A percentile compares a stretch with the other conserved stretches of the same genome.
Conservation (phyloP, 2,113 vertebrate genomes). For the Genyomyrus donnyi region DNA sequence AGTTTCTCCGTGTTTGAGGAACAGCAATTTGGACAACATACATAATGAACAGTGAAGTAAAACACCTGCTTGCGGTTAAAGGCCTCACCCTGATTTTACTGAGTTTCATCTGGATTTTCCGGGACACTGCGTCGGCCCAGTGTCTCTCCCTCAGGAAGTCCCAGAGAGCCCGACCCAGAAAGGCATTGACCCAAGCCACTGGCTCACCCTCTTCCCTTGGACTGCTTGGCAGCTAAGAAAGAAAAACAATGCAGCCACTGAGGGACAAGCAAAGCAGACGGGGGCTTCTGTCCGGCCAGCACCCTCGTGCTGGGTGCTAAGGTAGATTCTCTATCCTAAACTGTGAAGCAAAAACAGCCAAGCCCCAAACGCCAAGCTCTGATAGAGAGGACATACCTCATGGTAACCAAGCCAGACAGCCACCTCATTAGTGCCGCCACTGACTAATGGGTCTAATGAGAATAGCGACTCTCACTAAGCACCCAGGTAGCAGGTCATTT, state of each 20-base stretch:
- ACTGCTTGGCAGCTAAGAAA: slow-evolving; percentile 62
- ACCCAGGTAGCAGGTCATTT: background rate
- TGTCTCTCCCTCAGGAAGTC: slow-evolving; percentile 96
- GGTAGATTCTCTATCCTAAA: background rate
- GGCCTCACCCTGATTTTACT: slow-evolving; percentile 93
- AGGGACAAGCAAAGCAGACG: background rate
- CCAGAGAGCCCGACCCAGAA: slow-evolving; percentile 93
- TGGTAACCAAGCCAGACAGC: background rate
- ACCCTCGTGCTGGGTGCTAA: background rate
- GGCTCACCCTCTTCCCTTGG: slow-evolving; percentile 62
- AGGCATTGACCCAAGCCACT: slow-evolving; percentile 92
- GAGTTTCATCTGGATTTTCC: slow-evolving; percentile 99
- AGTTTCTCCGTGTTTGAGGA: background rate
- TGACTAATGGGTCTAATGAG: background rate
- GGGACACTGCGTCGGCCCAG: slow-evolving; percentile 89
- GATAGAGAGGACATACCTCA: background rate
- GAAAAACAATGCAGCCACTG: slow-evolving; percentile 13
- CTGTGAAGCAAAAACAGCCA: background rate
- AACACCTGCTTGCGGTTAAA: background rate
- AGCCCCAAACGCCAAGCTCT: background rate
- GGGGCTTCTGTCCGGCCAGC: background rate
- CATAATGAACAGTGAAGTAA: background rate
- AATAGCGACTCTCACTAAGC: background rate
- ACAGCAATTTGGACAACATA: background rate
- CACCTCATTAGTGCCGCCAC: background rate